A percentile compares a stretch with the other conserved stretches of the same genome.
These are phyloP conservation scores for Drosophila jambulina DNA, from an alignment of 1,140 invertebrate species.

Conservation along the genomic window DNA sequence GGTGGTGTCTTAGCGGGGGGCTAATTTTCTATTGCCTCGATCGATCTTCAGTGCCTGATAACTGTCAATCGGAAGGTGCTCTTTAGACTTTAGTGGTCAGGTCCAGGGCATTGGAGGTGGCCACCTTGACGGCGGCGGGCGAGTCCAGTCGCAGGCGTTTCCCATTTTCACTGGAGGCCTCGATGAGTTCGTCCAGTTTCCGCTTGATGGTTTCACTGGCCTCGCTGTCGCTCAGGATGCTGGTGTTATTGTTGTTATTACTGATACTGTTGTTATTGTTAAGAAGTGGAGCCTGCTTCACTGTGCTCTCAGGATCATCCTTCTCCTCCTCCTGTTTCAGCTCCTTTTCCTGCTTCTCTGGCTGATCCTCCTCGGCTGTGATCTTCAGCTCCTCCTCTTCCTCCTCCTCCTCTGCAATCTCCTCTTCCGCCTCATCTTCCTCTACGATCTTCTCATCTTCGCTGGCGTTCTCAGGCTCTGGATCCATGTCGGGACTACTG, in stretches of 20 bases:
- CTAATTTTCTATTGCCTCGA: slow-evolving; percentile 38
- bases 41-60: slow-evolving; percentile 46
- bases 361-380: slow-evolving; percentile 70
- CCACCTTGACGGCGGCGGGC: slow-evolving; percentile 70
- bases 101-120: slow-evolving; percentile 87
- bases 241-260: slow-evolving; percentile 57
- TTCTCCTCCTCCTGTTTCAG: slow-evolving; percentile 53
- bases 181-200: slow-evolving; percentile 65
- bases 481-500: slow-evolving; percentile 48
- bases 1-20: slow-evolving; percentile 55
- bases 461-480: slow-evolving; percentile 45
- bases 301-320: slow-evolving; percentile 25
- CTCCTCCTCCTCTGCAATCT: neutral
- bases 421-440: slow-evolving; percentile 70
- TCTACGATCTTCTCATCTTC: slow-evolving; percentile 42
- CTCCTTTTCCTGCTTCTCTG: slow-evolving; percentile 73
- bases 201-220: slow-evolving; percentile 81
- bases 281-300: slow-evolving; percentile 63
- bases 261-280: slow-evolving; percentile 70
- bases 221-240: slow-evolving; percentile 59
- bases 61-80: slow-evolving; percentile 24
- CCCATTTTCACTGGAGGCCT: slow-evolving; percentile 86
- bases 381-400: slow-evolving; percentile 7
- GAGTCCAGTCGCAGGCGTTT: slow-evolving; percentile 85
- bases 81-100: slow-evolving; percentile 87